These are phyloP conservation scores for Polydrusus pterygomalis DNA, from an alignment of 2,888 invertebrate genomes.

Conservation along the genomic window DNA sequence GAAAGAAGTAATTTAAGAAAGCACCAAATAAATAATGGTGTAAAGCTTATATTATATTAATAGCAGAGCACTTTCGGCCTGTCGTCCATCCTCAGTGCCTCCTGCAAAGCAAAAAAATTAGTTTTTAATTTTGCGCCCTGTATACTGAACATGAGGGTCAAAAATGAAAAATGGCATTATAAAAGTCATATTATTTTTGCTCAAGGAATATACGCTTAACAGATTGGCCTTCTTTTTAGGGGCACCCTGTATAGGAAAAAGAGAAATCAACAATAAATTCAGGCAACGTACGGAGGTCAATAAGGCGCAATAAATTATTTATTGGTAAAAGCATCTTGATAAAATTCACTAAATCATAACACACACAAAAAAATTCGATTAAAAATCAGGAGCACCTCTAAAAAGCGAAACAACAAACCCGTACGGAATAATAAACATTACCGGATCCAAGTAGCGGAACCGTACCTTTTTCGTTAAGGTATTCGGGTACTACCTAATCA, in stretches of 20 bases:
- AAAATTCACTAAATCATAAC: conserved; percentile 33
- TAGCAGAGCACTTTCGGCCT: too few species aligned
- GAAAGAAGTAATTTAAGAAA: too few species aligned
- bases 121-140: too few species aligned
- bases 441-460: conserved; percentile 66
- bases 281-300: conserved; percentile 1
- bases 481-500: conserved; percentile 66
- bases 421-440: conserved; percentile 57
- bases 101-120: too few species aligned
- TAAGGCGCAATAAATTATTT: conserved; percentile 21
- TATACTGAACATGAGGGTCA: too few species aligned
- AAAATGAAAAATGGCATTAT: too few species aligned
- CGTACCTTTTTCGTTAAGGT: conserved; percentile 60
- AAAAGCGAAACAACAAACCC: conserved; percentile 40
- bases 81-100: too few species aligned
- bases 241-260: background rate
- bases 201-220: too few species aligned
- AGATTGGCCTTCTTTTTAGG: too few species aligned
- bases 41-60: too few species aligned
- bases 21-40: too few species aligned
- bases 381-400: conserved; percentile 46
- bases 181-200: too few species aligned
- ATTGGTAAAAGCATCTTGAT: conserved; percentile 11
- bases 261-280: conserved; percentile 31
- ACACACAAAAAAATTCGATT: conserved; percentile 44